A percentile compares a stretch with the other conserved stretches of the same genome.
These are phyloP conservation scores for Lithobates pipiens DNA, from an alignment of 2,797 vertebrate species.

Conservation along the genomic window DNA sequence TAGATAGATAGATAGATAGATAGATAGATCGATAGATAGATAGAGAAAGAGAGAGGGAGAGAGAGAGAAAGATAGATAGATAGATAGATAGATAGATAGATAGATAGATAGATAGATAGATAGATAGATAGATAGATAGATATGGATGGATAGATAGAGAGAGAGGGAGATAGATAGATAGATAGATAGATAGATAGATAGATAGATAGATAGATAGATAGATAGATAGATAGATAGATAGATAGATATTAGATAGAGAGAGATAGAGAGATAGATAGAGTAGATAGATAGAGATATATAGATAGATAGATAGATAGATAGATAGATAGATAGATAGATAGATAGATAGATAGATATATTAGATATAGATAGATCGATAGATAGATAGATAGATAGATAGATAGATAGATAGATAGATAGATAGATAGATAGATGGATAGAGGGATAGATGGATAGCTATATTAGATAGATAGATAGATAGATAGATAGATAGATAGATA, in stretches of 20 bases:
- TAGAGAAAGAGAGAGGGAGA: not conserved
- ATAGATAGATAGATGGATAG: too few relatives aligned
- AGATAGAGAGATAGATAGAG: constrained; percentile 1
- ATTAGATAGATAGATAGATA: too few relatives aligned
- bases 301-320: not conserved
- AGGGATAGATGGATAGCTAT: too few relatives aligned
- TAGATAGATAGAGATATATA: not conserved
- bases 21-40: not conserved
- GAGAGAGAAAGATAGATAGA: not conserved
- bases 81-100: not conserved
- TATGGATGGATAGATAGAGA: not conserved
- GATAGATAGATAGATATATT: too few relatives aligned
- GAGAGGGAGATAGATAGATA: not conserved
- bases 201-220: not conserved
- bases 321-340: not conserved
- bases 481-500: too few relatives aligned
- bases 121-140: not conserved
- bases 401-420: too few relatives aligned
- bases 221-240: constrained; percentile 1
- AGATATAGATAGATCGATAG: too few relatives aligned
- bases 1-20: not conserved
- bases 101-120: not conserved
- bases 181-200: not conserved
- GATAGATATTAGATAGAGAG: not conserved
- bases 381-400: too few relatives aligned